Base-by-base conservation (phyloP, 30 jellyfish, hydroid and myxozoan species). In the Chrysaora quinquecirrha region DNA sequence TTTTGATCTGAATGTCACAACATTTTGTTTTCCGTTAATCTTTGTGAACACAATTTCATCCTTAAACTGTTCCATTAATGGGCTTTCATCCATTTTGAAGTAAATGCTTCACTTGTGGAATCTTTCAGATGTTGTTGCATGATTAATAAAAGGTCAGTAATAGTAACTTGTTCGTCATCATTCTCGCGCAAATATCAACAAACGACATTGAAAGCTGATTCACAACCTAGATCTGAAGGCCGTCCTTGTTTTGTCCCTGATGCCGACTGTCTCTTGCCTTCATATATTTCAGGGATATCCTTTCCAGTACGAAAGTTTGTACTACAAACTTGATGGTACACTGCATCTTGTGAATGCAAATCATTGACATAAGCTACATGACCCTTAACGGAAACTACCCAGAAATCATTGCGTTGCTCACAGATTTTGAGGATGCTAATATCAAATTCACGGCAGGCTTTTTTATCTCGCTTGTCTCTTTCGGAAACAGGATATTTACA, bases 171-270 rank as follows among this genome's bases (percentile, higher is more conserved):
- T 32, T 71, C 83, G 22, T 71, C 75, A 35, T 71, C 77, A 29
- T 35, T 71, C 75, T 43, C 73, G 22, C 43, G 32, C 30, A 71
- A 29, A 34, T 71, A 24, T 22, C 29, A 2, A 18, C 34, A 22
- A 71, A 71, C 83, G 20, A 22, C 35, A 20, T 71, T 28, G 35
- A 71, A 71, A 30, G 83, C 83, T 12, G 29, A 14, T 71, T 16
- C 75, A 14, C 83, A 12, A 21, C 33, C 83, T 14, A 18, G 74
- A 16, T 71, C 74, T 20, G 43, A 16, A 71, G 83, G 83, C 74
- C 77, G 29, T 18, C 83, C 83, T 12, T 7, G 31, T 35, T 22
- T 71, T 32, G 30, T 32, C 28, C 34, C 20, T 34, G 52, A 21
- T 18, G 78, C 18, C 66, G 60, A 65, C 54, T 38, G 6, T 38